These are phyloP conservation scores for Dermatemys mawii DNA, from an alignment of 2,113 vertebrate genomes.

Conservation along the genomic window DNA sequence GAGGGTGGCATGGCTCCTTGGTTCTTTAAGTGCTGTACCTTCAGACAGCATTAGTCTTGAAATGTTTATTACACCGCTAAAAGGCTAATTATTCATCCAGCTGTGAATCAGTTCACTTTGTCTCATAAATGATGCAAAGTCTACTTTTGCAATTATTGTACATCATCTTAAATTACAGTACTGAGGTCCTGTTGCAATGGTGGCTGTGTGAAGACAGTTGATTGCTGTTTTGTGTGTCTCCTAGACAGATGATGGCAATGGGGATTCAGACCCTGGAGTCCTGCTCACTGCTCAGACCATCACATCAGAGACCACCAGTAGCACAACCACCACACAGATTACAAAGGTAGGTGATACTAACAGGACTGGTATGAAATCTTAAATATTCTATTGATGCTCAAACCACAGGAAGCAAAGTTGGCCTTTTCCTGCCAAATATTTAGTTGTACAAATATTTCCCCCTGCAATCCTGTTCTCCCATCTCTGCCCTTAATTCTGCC, in stretches of 20 bases:
- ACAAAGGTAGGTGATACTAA: constrained; percentile 87
- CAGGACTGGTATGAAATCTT: accelerated
- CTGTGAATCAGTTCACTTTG: neutral
- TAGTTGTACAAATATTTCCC: neutral
- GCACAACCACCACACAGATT: constrained; percentile 99
- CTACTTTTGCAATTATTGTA: accelerated
- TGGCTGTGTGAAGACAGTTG: accelerated
- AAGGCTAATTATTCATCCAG: neutral
- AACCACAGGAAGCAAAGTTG: neutral
- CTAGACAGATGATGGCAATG: constrained; percentile 84
- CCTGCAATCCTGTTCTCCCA: neutral
- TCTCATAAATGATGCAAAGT: neutral
- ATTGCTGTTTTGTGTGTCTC: constrained; percentile 48
- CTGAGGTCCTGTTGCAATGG: neutral
- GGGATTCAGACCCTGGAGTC: constrained; percentile 89
- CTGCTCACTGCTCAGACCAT: constrained; percentile 97
- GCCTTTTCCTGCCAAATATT: neutral
- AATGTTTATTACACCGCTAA: neutral
- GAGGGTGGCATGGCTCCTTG: neutral
- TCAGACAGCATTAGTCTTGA: neutral
- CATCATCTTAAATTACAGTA: neutral
- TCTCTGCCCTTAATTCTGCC: neutral
- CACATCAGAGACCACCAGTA: constrained; percentile 96
- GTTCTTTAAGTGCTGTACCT: neutral
- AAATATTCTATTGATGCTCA: neutral